These are phyloP conservation scores for Brachyrhaphis roseni DNA, from an alignment of 2,797 vertebrate genomes.

Conservation along the genomic window DNA sequence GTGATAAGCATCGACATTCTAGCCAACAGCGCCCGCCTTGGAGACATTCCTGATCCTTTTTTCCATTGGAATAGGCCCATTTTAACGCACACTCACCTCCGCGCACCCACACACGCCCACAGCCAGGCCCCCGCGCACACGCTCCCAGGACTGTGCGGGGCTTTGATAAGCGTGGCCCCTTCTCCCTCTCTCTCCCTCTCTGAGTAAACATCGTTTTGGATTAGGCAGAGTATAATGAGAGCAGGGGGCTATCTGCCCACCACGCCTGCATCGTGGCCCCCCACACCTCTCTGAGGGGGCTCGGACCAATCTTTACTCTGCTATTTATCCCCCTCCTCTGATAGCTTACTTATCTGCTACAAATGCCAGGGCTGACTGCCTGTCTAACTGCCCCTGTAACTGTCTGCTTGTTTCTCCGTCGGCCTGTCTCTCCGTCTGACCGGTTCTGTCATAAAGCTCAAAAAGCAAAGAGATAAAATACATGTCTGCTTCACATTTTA, in stretches of 20 bases:
- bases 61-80: slow-evolving; percentile 80
- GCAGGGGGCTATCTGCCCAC: slow-evolving; percentile 81
- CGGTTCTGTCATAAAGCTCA: slow-evolving; percentile 17
- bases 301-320: slow-evolving; percentile 94
- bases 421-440: slow-evolving; percentile 41
- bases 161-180: slow-evolving; percentile 80
- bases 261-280: slow-evolving; percentile 89
- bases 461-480: slow-evolving; percentile 52
- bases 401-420: slow-evolving; percentile 53
- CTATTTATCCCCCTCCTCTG: slow-evolving; percentile 94
- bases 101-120: slow-evolving; percentile 40
- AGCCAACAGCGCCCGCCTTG: slow-evolving; percentile 75
- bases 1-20: slow-evolving; percentile 80
- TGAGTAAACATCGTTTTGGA: slow-evolving; percentile 86
- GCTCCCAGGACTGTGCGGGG: slow-evolving; percentile 68
- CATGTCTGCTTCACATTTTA: slow-evolving; percentile 26
- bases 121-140: slow-evolving; percentile 30
- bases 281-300: slow-evolving; percentile 83
- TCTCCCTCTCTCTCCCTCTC: slow-evolving; percentile 74
- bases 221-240: slow-evolving; percentile 84
- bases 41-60: slow-evolving; percentile 79
- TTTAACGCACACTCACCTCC: slow-evolving; percentile 57
- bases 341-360: slow-evolving; percentile 95
- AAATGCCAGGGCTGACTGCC: slow-evolving; percentile 88
- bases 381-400: slow-evolving; percentile 78